Conservation (phyloP, 2,888 invertebrate species). For the Ophion obscuratus region DNA sequence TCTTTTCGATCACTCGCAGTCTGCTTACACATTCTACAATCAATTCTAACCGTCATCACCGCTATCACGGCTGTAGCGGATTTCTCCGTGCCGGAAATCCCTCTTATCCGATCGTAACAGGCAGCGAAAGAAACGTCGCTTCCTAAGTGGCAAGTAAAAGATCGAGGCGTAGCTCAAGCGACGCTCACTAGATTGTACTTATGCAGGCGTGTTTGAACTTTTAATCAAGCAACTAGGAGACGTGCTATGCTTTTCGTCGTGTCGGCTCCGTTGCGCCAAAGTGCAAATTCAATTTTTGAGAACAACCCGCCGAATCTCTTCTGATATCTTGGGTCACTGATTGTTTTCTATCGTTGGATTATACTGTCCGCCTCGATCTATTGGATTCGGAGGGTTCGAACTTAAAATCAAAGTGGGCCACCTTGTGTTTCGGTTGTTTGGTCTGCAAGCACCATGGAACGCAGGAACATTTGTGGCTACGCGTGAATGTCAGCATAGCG, state of each 20-base stretch:
- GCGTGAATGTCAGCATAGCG: background rate
- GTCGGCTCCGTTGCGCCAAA: background rate
- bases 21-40: slow-evolving; percentile 12
- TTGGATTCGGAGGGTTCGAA: background rate
- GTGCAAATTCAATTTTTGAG: background rate
- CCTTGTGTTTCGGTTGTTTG: background rate
- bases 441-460: slow-evolving; percentile 12
- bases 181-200: background rate
- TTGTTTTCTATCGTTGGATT: background rate
- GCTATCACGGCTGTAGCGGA: slow-evolving; percentile 1
- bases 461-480: slow-evolving; percentile 1
- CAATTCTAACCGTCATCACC: slow-evolving; percentile 15
- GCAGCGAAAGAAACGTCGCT: slow-evolving; percentile 9
- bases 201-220: background rate
- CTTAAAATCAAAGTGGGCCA: background rate
- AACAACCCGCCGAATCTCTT: slow-evolving; percentile 17
- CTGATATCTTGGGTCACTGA: background rate
- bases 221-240: background rate
- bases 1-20: background rate
- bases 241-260: background rate
- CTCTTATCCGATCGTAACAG: background rate
- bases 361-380: background rate
- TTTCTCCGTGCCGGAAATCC: background rate
- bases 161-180: background rate
- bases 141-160: background rate